phyloP scores from a whole-genome alignment of 2,113 vertebrate genomes.

The Strix uralensis region DNA sequence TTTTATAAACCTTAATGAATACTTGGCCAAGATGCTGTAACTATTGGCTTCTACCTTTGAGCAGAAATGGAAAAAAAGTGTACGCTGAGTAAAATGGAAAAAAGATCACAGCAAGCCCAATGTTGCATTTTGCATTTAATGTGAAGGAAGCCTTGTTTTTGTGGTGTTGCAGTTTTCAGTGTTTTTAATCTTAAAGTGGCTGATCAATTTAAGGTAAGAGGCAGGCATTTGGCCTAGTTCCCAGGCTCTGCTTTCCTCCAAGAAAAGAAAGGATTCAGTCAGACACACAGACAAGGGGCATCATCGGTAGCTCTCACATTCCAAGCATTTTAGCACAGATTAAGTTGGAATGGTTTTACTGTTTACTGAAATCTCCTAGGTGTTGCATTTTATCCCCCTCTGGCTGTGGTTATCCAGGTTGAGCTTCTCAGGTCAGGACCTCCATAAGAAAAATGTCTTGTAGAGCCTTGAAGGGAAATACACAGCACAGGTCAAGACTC shows the following conservation, averaged over 20 bases:
- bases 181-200: constrained; percentile 76
- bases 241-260: constrained; percentile 74
- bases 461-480: constrained; percentile 43
- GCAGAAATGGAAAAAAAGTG: constrained; percentile 69
- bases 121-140: constrained; percentile 71
- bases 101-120: constrained; percentile 72
- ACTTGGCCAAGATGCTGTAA: constrained; percentile 74
- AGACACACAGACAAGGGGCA: constrained; percentile 78
- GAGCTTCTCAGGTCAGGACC: constrained; percentile 72
- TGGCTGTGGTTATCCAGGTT: constrained; percentile 67
- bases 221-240: constrained; percentile 78
- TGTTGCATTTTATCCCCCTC: constrained; percentile 75
- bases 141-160: constrained; percentile 78
- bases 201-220: constrained; percentile 82
- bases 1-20: constrained; percentile 78
- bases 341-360: constrained; percentile 79
- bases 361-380: constrained; percentile 80
- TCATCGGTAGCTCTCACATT: constrained; percentile 78
- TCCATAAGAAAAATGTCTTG: constrained; percentile 54
- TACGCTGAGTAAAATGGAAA: constrained; percentile 69
- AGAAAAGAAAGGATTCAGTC: constrained; percentile 78
- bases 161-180: constrained; percentile 66
- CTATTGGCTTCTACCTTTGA: constrained; percentile 72
- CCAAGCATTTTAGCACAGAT: constrained; percentile 81
- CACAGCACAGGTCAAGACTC: constrained; percentile 61